Evolutionary conservation across 2,888 invertebrate species (phyloP), one percentile per base, ranked within the genome.

Genomic region (Drosophila trichaetosa): DNA sequence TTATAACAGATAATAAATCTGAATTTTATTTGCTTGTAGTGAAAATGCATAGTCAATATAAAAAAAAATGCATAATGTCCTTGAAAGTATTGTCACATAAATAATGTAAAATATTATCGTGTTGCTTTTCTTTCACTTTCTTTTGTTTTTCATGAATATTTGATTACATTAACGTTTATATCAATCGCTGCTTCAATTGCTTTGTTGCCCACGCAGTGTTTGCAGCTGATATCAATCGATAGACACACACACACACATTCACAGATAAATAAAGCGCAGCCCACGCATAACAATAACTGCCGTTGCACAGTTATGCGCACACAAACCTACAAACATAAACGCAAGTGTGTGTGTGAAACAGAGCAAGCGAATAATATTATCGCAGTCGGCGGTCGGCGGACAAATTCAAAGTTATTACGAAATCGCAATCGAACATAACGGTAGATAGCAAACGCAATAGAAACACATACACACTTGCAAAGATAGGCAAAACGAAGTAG

Each of bases 361-460:
- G 51, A 65, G 70, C 72, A 73, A 71, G 69, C 67, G 67, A 69
- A 68, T 66, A 80, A 86, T 73, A 87, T 89, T 87, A 87, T 87
- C 82, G 82, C 84, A 82, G 79, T 79, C 72, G 80, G 78, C 76
- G 80, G 80, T 78, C 76, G 71, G 68, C 71, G 65, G 68, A 68
- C 65, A 51, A 77, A 81, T 72, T 79, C 70, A 69, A 82, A 89
- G 83, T 79, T 87, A 89, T 84, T 84, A 84, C 84, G 88, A 84
- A 84, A 84, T 84, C 86, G 82, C 84, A 87, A 87, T 87, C 85
- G 90, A 89, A 84, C 86, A 82, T 84, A 84, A 84, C 84, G 88
- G 84, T 82, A 79, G 88, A 87, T 87, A 89, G 79, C 75, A 87
- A 89, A 77, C 59, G 65, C 70, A 70, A 51, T 24, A 24, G 61